Conservation (phyloP, 2,888 invertebrate genomes). For the Tanaodytes sp. region DNA sequence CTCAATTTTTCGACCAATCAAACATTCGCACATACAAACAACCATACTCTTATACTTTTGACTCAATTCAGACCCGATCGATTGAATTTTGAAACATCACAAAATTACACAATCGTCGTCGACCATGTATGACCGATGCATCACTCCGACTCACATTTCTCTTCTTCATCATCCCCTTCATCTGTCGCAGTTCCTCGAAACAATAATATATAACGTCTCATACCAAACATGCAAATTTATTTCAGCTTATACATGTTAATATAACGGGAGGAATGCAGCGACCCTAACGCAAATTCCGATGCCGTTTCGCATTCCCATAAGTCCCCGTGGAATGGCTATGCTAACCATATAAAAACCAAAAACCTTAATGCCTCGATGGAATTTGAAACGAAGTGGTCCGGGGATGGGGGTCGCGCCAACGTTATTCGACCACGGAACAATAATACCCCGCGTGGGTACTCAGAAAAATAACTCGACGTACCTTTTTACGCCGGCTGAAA, state of each 20-base stretch:
- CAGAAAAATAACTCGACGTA: conserved; percentile 8
- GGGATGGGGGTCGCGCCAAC: conserved; percentile 26
- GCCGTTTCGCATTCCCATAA: conserved; percentile 46
- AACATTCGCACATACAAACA: too few relatives aligned
- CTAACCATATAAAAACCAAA: conserved; percentile 50
- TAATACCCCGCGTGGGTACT: neutral
- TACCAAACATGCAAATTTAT: conserved; percentile 33
- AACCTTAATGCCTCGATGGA: conserved; percentile 45
- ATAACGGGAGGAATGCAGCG: conserved; percentile 33
- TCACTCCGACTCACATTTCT: too few relatives aligned
- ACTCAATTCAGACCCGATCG: too few relatives aligned
- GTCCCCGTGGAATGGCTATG: conserved; percentile 44
- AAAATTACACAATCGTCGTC: too few relatives aligned
- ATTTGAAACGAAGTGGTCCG: conserved; percentile 40
- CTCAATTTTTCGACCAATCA: too few relatives aligned
- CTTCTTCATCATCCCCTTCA: too few relatives aligned
- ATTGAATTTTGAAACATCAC: too few relatives aligned
- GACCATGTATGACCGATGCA: too few relatives aligned
- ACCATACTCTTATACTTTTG: too few relatives aligned
- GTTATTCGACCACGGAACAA: conserved; percentile 10
- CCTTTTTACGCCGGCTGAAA: conserved; percentile 7
- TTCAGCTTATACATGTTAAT: conserved; percentile 45
- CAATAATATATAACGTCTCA: too few relatives aligned
- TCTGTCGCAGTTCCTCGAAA: too few relatives aligned
- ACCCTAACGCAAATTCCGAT: conserved; percentile 46